Conservation (phyloP, 30 jellyfish, hydroid and myxozoan species). For the Hydractinia symbiolongicarpus region DNA sequence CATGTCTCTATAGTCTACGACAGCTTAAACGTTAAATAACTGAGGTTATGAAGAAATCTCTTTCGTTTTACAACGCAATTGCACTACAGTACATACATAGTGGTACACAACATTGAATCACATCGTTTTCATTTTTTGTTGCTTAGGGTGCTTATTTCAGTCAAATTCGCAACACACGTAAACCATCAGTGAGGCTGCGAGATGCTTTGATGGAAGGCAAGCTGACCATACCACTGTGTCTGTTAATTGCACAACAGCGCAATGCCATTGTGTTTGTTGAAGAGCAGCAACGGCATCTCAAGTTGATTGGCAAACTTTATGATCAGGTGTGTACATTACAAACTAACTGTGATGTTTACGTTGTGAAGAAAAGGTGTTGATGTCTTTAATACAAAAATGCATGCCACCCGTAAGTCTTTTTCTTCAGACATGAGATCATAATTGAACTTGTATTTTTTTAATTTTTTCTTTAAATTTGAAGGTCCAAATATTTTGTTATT, state of each 20-base stretch:
- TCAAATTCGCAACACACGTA: conserved; percentile 84
- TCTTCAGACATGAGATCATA: too few relatives aligned
- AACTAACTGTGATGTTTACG: background rate
- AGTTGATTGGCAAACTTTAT: conserved; percentile 80
- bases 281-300: conserved; percentile 66
- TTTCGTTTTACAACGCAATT: too few relatives aligned
- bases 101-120: too few relatives aligned
- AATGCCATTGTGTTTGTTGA: conserved; percentile 86
- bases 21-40: too few relatives aligned
- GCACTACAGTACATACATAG: too few relatives aligned
- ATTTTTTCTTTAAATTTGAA: too few relatives aligned
- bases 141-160: conserved; percentile 95
- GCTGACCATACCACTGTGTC: conserved; percentile 80
- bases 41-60: too few relatives aligned
- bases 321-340: conserved; percentile 64
- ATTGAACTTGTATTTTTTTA: too few relatives aligned
- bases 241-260: conserved; percentile 91
- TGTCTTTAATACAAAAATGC: background rate
- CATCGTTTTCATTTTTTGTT: background rate
- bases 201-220: conserved; percentile 89
- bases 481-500: too few relatives aligned
- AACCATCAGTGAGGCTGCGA: conserved; percentile 80
- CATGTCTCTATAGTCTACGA: too few relatives aligned
- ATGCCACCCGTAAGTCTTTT: too few relatives aligned
- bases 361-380: background rate